phyloP scores from a whole-genome alignment of 2,113 vertebrate species.

The Phalacrocorax pelagicus region DNA sequence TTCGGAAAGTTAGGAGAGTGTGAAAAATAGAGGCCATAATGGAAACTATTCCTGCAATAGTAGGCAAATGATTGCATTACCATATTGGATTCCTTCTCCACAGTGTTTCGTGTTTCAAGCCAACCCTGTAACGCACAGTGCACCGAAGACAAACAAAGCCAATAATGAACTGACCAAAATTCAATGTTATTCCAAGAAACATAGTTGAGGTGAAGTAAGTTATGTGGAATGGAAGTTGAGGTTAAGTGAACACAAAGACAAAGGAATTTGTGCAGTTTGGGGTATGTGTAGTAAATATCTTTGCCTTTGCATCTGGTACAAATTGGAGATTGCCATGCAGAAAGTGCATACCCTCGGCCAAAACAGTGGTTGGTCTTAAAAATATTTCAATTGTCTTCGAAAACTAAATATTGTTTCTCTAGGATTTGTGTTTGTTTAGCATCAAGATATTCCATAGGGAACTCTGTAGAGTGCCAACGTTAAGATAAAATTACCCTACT shows the following conservation, averaged over 20 bases:
- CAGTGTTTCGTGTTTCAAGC: neutral
- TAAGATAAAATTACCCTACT: neutral
- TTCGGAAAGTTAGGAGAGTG: slow-evolving; percentile 58
- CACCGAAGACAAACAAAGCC: slow-evolving; percentile 42
- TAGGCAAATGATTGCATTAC: slow-evolving; percentile 4
- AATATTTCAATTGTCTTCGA: slow-evolving; percentile 59
- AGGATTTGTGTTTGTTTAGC: slow-evolving; percentile 43
- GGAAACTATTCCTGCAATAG: slow-evolving; percentile 46
- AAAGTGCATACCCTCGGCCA: slow-evolving; percentile 15
- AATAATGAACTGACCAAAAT: slow-evolving; percentile 39
- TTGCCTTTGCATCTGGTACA: slow-evolving; percentile 36
- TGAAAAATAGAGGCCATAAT: slow-evolving; percentile 7
- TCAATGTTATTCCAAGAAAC: slow-evolving; percentile 20
- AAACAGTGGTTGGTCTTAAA: slow-evolving; percentile 30
- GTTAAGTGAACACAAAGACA: slow-evolving; percentile 56
- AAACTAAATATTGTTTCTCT: slow-evolving; percentile 60
- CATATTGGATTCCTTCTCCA: slow-evolving; percentile 4
- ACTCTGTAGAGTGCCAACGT: neutral
- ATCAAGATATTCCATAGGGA: slow-evolving; percentile 17
- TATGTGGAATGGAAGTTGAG: slow-evolving; percentile 48
- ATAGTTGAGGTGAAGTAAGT: slow-evolving; percentile 67
- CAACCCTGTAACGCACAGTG: neutral
- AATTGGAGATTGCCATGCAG: slow-evolving; percentile 42
- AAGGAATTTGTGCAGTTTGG: slow-evolving; percentile 47
- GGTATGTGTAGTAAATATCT: slow-evolving; percentile 34